Conservation (phyloP, 2,888 invertebrate species). For the Thecocarcelia acutangulata region DNA sequence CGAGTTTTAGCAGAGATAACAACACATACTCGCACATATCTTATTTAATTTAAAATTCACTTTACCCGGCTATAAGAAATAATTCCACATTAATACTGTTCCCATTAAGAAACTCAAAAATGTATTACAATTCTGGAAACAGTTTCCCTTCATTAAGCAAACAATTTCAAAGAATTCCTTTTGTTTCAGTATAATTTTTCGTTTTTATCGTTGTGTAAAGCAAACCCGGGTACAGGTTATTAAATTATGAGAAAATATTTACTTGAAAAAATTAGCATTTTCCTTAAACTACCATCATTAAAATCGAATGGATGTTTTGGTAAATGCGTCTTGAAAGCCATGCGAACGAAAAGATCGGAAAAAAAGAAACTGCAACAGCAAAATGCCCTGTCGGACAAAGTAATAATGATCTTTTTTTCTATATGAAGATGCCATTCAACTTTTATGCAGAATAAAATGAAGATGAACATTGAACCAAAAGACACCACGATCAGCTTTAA, state of each 20-base stretch:
- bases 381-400: conserved; percentile 44
- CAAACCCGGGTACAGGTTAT: conserved; percentile 47
- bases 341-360: conserved; percentile 27
- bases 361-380: background rate
- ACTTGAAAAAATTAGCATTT: conserved; percentile 67
- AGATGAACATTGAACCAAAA: conserved; percentile 45
- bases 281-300: conserved; percentile 69
- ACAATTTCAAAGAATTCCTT: conserved; percentile 59
- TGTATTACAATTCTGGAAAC: conserved; percentile 31
- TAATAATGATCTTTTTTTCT: conserved; percentile 59
- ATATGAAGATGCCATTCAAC: conserved; percentile 67
- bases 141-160: conserved; percentile 60
- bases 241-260: conserved; percentile 68
- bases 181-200: conserved; percentile 32
- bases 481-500: conserved; percentile 40
- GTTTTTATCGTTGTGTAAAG: background rate
- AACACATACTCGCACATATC: background rate
- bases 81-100: conserved; percentile 49
- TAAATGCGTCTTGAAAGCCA: conserved; percentile 60
- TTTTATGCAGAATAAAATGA: conserved; percentile 59
- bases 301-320: conserved; percentile 66
- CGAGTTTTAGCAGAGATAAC: too few relatives aligned
- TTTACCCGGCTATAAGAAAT: conserved; percentile 16
- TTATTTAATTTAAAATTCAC: conserved; percentile 23
- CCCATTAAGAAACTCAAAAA: conserved; percentile 38